Conservation (phyloP, 2,888 invertebrate genomes). For the Drosophila subquinaria region DNA sequence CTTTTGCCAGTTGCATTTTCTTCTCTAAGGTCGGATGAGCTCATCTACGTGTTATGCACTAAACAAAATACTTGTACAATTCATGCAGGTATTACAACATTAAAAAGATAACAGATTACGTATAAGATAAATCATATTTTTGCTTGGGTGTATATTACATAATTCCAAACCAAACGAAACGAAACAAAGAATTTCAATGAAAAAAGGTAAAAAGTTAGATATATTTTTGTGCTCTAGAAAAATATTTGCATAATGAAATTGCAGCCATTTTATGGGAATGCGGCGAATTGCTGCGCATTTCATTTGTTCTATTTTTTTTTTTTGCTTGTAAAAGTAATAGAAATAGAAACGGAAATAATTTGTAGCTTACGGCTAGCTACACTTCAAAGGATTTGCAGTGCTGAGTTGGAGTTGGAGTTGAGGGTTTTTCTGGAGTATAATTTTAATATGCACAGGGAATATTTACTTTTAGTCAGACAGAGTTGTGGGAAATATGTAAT, state of each 20-base stretch:
- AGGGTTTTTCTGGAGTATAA: constrained; percentile 24
- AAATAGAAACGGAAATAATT: constrained; percentile 24
- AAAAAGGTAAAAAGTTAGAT: constrained; percentile 15
- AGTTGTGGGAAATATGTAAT: constrained; percentile 46
- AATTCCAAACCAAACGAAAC: constrained; percentile 4
- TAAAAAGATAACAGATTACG: not conserved
- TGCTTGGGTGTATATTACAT: not conserved
- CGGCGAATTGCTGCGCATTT: constrained; percentile 28
- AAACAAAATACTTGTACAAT: constrained; percentile 19
- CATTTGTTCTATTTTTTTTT: constrained; percentile 22
- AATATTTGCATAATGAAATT: constrained; percentile 55
- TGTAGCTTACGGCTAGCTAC: constrained; percentile 31
- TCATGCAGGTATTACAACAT: constrained; percentile 25
- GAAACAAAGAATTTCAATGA: constrained; percentile 8
- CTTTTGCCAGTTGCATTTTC: constrained; percentile 27
- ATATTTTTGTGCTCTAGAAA: constrained; percentile 47
- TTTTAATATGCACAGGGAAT: constrained; percentile 3
- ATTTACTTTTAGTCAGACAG: constrained; percentile 15
- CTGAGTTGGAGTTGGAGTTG: constrained; percentile 23
- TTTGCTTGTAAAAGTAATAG: constrained; percentile 9
- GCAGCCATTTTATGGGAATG: constrained; percentile 30
- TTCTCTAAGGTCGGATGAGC: constrained; percentile 17
- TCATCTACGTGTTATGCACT: constrained; percentile 1
- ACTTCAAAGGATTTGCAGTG: constrained; percentile 41
- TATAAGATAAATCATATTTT: constrained; percentile 22